A percentile compares a stretch with the other conserved stretches of the same genome.
Conservation (phyloP, 2,888 invertebrate genomes). For the Lasioglossum villosulum region DNA sequence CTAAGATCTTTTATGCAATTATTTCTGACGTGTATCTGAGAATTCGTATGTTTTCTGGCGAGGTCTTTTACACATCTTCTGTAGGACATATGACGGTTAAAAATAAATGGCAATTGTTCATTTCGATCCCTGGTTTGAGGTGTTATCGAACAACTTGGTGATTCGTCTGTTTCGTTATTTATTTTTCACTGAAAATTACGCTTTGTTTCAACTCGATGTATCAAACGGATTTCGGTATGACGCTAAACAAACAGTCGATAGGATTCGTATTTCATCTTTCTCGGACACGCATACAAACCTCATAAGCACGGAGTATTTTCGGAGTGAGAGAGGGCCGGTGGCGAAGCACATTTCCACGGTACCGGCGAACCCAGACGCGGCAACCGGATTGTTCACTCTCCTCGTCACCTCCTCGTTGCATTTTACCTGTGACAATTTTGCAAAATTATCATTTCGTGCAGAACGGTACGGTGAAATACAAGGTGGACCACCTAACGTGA, state of each 20-base stretch:
- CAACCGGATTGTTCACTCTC: slow-evolving; percentile 86
- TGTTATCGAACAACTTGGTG: not conserved
- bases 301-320: slow-evolving; percentile 88
- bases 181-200: not conserved
- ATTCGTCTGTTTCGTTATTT: not conserved
- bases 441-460: not conserved
- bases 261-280: slow-evolving; percentile 23
- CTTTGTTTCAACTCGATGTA: not conserved
- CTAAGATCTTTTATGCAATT: too few relatives aligned
- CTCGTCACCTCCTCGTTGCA: slow-evolving; percentile 89
- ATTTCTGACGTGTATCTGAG: too few relatives aligned
- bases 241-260: slow-evolving; percentile 15
- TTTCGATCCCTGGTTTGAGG: not conserved
- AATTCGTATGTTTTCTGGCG: not conserved
- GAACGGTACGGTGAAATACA: not conserved
- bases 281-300: slow-evolving; percentile 83
- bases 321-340: slow-evolving; percentile 89
- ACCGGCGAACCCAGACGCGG: slow-evolving; percentile 91
- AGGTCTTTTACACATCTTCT: not conserved
- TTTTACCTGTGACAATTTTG: slow-evolving; percentile 85
- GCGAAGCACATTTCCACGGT: slow-evolving; percentile 93
- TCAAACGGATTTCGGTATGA: slow-evolving; percentile 11
- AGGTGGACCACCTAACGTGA: not conserved
- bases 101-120: not conserved
- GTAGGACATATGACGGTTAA: not conserved